Conservation (phyloP, 1,140 invertebrate genomes). For the Penaeus vannamei region DNA sequence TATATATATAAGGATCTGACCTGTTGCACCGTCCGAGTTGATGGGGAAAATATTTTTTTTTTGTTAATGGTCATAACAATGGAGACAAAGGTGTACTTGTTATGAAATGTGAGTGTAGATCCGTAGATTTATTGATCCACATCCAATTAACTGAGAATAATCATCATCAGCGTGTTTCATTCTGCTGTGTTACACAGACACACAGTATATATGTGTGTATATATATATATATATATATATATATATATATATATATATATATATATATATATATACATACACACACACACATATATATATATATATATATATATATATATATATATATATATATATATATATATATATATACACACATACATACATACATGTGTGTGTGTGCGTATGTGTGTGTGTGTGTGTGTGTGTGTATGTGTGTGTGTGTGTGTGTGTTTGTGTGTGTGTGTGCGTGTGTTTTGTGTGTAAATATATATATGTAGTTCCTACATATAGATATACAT, state of each 20-base stretch:
- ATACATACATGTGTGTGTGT: neutral
- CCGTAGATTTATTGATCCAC: too few species aligned
- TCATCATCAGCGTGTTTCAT: too few species aligned
- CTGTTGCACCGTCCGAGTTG: too few species aligned
- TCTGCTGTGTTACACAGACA: too few species aligned
- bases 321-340: slow-evolving; percentile 30
- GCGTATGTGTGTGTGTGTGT: neutral
- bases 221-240: slow-evolving; percentile 13
- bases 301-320: slow-evolving; percentile 27
- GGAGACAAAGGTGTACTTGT: too few species aligned
- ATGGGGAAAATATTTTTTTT: too few species aligned
- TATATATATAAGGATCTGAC: too few species aligned
- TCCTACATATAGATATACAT: neutral
- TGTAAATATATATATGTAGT: neutral
- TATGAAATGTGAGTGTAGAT: too few species aligned
- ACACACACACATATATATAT: neutral
- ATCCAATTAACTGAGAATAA: too few species aligned
- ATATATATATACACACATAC: neutral
- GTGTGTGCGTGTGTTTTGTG: slow-evolving; percentile 9
- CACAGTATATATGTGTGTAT: too few species aligned
- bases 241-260: neutral
- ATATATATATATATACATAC: neutral
- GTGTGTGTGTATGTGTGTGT: neutral
- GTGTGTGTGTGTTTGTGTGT: neutral
- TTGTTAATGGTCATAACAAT: too few species aligned